Evolutionary conservation across 2,888 invertebrate species (phyloP).

Genomic region (Ochropleura plecta): DNA sequence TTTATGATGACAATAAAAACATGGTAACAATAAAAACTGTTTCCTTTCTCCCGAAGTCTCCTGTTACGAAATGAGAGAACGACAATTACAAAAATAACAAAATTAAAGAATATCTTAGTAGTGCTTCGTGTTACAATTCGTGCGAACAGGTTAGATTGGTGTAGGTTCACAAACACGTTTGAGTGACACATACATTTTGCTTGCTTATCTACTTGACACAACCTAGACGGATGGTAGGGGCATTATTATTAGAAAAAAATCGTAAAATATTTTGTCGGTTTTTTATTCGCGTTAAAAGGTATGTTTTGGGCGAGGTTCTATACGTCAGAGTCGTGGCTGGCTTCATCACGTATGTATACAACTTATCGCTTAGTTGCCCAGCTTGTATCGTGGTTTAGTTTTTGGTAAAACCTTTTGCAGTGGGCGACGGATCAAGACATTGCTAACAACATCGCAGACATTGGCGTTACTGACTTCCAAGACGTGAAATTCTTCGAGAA

Average conservation of each 20-base stretch:
- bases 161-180: constrained; percentile 52
- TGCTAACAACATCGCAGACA: constrained; percentile 95
- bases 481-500: constrained; percentile 99
- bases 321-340: constrained; percentile 59
- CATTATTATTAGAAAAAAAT: constrained; percentile 26
- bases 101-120: constrained; percentile 26
- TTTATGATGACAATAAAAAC: constrained; percentile 82
- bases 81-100: constrained; percentile 38
- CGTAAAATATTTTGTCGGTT: constrained; percentile 48
- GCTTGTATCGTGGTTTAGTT: constrained; percentile 79
- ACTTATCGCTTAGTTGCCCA: constrained; percentile 57
- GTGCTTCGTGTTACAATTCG: constrained; percentile 41
- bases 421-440: constrained; percentile 99
- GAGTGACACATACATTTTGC: constrained; percentile 51
- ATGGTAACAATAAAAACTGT: constrained; percentile 85
- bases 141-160: constrained; percentile 22
- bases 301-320: constrained; percentile 65
- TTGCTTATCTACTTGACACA: constrained; percentile 41
- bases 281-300: constrained; percentile 64
- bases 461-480: constrained; percentile 97
- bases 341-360: constrained; percentile 66
- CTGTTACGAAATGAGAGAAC: constrained; percentile 66
- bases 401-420: constrained; percentile 91
- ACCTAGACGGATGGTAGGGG: constrained; percentile 45
- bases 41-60: constrained; percentile 87